Evolutionary conservation across 2,113 vertebrate genomes (phyloP), one percentile per base, ranked within the genome.

Genomic region (Phalacrocorax pelagicus): DNA sequence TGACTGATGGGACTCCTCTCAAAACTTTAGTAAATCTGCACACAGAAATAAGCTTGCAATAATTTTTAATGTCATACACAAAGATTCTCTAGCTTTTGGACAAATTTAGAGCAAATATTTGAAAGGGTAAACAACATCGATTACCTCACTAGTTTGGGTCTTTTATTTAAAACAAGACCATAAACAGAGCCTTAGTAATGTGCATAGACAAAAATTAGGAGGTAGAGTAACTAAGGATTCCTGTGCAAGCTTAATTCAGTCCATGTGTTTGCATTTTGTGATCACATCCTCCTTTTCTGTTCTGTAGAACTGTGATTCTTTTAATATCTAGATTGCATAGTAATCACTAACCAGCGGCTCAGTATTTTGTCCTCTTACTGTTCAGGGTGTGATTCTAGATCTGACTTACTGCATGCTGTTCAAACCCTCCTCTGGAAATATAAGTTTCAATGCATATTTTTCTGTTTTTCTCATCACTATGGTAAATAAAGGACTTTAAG

Each of bases 181-280:
- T 67, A 19, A 66, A 71, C 84, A 73, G 55, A 47, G 7, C 3
- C 30, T 71, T 49, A 38, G 11, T 69, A 51, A 71, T 47, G 21
- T 59, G 8, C 19, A 9, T 57, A 57, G 32, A 51, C 2, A 66
- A 81, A 84, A 95, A 46, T 78, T 16, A 59, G 14, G 42, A 77
- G 52, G 29, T 59, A 15, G 5, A 54, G 47, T 69, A 54, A 40
- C 20, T 88, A 59, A 42, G 20, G 5, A 55, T 63, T 58, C 15
- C 12, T 54, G 2, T 92, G 34, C 42, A 73, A 81, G 12, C 19
- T 72, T 81, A 67, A 47, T 51, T 84, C 13, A 62, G 11, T 61
- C 36, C 2, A 0, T 67, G 22, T 32, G 21, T 67, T 51, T 62
- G 32, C 11, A 9, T 81, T 70, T 51, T 1, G 0, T 38, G 8